Conservation (phyloP, 2,113 vertebrate species). For the Chamaea fasciata region DNA sequence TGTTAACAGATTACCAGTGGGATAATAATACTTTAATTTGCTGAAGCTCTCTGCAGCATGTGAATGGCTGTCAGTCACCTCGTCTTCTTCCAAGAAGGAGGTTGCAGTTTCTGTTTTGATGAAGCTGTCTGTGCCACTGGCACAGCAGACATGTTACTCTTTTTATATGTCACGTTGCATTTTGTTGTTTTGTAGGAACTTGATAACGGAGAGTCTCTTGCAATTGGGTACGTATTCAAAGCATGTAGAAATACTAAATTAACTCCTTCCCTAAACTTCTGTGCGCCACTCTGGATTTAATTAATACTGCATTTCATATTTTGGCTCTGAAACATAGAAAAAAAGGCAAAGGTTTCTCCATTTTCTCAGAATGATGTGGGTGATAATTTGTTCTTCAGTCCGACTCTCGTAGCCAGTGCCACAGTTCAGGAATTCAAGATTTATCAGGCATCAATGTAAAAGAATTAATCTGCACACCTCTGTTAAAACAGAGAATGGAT, state of each 20-base stretch:
- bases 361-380: neutral
- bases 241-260: neutral
- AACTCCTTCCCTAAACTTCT: neutral
- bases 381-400: neutral
- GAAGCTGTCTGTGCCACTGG: neutral
- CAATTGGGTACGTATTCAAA: slow-evolving; percentile 64
- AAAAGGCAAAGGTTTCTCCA: neutral
- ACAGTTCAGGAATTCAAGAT: neutral
- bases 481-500: neutral
- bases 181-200: slow-evolving; percentile 63
- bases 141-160: neutral
- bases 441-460: neutral
- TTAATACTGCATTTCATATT: neutral
- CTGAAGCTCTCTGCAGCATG: neutral
- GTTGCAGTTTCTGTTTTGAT: neutral
- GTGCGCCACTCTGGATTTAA: neutral
- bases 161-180: neutral
- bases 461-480: neutral
- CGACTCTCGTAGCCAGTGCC: neutral
- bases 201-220: slow-evolving; percentile 40
- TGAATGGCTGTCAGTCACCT: neutral
- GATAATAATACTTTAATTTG: neutral
- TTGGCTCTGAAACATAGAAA: neutral
- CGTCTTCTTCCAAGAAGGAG: neutral
- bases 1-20: neutral